Evolutionary conservation across 2,113 vertebrate genomes (phyloP).

Genomic region (Myodes glareolus): DNA sequence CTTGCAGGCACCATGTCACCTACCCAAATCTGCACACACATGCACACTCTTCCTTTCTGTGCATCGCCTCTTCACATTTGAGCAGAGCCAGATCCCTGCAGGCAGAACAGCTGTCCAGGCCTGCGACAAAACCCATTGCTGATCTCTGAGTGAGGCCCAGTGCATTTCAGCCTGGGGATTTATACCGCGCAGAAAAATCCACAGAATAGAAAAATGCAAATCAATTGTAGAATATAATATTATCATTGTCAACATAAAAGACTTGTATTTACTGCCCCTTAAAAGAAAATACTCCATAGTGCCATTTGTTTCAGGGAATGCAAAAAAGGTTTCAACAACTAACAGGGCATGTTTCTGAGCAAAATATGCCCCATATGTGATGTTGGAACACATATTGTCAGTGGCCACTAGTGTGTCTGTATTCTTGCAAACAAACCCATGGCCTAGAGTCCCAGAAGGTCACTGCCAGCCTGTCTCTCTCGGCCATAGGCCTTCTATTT

Average conservation of each 20-base stretch:
- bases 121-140: slow-evolving; percentile 66
- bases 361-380: slow-evolving; percentile 86
- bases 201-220: slow-evolving; percentile 87
- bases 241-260: slow-evolving; percentile 91
- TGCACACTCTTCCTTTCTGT: not conserved
- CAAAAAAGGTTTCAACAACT: slow-evolving; percentile 91
- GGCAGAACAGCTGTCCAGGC: slow-evolving; percentile 44
- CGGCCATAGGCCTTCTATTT: slow-evolving; percentile 47
- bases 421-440: slow-evolving; percentile 82
- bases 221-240: slow-evolving; percentile 90
- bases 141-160: slow-evolving; percentile 80
- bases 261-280: slow-evolving; percentile 86
- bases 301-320: slow-evolving; percentile 89
- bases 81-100: not conserved
- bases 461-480: slow-evolving; percentile 58
- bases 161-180: slow-evolving; percentile 80
- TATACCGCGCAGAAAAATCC: slow-evolving; percentile 88
- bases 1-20: not conserved
- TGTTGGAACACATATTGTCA: slow-evolving; percentile 81
- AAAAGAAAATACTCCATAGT: slow-evolving; percentile 86
- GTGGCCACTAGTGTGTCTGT: slow-evolving; percentile 77
- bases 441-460: slow-evolving; percentile 78
- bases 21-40: fast-evolving
- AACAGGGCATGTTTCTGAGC: slow-evolving; percentile 91
- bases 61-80: not conserved